Evolutionary conservation across 2,113 vertebrate genomes (phyloP), one percentile per base, ranked within the genome.

Genomic region (pig (Sus scrofa)): DNA sequence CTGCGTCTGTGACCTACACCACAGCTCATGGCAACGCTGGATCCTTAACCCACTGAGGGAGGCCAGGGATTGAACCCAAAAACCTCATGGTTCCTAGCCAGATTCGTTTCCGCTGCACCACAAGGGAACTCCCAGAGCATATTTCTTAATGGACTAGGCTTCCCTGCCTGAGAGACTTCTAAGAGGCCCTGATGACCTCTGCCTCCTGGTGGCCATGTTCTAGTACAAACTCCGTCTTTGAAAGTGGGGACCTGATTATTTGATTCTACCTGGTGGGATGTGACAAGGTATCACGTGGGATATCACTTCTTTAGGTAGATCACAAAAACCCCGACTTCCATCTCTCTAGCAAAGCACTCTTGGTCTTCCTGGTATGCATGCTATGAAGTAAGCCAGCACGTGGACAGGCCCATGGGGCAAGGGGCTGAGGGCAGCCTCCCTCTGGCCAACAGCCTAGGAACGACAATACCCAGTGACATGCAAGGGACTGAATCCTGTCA

Each of bases 381-480:
- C 39, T 27, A 44, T 24, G 27, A 65, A 94, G 56, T 14, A 26
- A 54, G 73, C 39, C 7, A 1, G 8, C 32, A 2, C 1, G 2
- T 2, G 68, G 79, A 62, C 24, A 85, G 62, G 71, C 19, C 20
- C 71, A 24, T 9, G 20, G 2, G 60, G 32, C 32, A 26, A 68
- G 52, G 70, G 24, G 20, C 50, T 27, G 22, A 60, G 13, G 32
- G 37, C 14, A 18, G 52, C 52, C 34, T 60, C 83, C 52, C 34
- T 60, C 83, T 20, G 52, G 54, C 15, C 30, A 54, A n/a, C 44
- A 68, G 56, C 32, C 44, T 9, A 14, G 20, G 26, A 60, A 32
- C 0, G 9, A 26, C 19, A 13, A 4, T 8, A 44, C 44, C 37
- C 37, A 44, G 32, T 3, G 5, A 32, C 22, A 20, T 3, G 7